These are phyloP conservation scores for Myotis brandtii DNA, from an alignment of 2,113 vertebrate species.

Conservation along the genomic window DNA sequence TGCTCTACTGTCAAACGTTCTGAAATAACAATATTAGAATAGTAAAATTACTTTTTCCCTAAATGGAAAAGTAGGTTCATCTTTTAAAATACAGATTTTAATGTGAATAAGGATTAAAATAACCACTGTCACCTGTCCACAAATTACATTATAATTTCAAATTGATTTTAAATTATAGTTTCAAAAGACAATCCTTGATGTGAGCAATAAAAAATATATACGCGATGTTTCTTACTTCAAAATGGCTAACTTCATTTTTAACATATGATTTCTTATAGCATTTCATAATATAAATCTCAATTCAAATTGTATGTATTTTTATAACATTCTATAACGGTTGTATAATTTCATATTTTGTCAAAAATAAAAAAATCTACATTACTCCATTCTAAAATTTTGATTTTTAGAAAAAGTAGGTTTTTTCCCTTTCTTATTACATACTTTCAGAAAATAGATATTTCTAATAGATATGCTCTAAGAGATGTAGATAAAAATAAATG, in stretches of 20 bases:
- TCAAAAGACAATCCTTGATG: constrained; percentile 31
- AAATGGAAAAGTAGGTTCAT: background rate
- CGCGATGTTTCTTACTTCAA: constrained; percentile 43
- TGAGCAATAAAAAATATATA: background rate
- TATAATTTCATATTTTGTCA: constrained; percentile 31
- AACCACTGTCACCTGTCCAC: background rate
- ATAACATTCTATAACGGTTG: background rate
- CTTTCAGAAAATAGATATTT: constrained; percentile 51
- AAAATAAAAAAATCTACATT: constrained; percentile 31
- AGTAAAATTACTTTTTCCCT: constrained; percentile 5
- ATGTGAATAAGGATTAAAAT: constrained; percentile 2
- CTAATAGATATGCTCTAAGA: constrained; percentile 32
- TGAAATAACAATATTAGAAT: constrained; percentile 20
- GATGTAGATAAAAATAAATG: background rate
- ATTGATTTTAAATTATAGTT: constrained; percentile 32
- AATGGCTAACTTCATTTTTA: constrained; percentile 44
- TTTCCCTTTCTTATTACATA: background rate
- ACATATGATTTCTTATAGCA: background rate
- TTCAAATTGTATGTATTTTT: background rate
- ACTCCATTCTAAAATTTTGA: constrained; percentile 3
- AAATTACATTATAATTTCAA: constrained; percentile 29
- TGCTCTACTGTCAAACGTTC: constrained; percentile 6
- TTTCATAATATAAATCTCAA: constrained; percentile 41
- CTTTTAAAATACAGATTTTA: constrained; percentile 42
- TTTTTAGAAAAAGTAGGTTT: constrained; percentile 45